These are phyloP conservation scores for Macrophya alboannulata DNA, from an alignment of 2,888 invertebrate genomes.

Conservation along the genomic window DNA sequence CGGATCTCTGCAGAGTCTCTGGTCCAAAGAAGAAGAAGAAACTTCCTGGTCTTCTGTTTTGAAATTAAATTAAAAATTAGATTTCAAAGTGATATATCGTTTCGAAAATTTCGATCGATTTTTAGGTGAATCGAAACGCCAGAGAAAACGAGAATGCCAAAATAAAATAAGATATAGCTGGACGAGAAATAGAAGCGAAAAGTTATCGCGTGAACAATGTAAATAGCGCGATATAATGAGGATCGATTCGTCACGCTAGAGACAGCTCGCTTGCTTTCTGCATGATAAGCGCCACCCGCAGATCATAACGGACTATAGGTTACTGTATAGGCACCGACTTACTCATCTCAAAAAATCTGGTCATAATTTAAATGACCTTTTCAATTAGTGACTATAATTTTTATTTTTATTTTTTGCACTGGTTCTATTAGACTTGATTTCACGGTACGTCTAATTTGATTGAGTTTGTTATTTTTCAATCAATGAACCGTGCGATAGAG, in stretches of 20 bases:
- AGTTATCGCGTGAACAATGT: constrained; percentile 39
- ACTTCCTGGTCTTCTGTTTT: background rate
- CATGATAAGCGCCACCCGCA: constrained; percentile 30
- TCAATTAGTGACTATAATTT: background rate
- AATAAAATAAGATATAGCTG: background rate
- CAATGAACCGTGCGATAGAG: background rate
- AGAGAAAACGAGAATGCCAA: background rate
- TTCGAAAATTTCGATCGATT: background rate
- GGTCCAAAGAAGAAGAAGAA: background rate
- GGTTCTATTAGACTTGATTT: constrained; percentile 6
- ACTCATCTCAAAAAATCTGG: constrained; percentile 1
- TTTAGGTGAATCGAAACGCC: background rate
- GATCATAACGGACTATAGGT: background rate
- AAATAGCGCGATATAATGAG: constrained; percentile 40
- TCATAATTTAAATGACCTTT: background rate
- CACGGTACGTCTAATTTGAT: constrained; percentile 17
- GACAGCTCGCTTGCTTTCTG: constrained; percentile 22
- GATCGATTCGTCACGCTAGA: constrained; percentile 32
- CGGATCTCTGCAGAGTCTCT: background rate
- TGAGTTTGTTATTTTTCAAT: constrained; percentile 16
- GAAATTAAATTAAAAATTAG: background rate
- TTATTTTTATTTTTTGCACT: too few species aligned
- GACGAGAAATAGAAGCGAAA: constrained; percentile 15
- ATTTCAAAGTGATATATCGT: background rate
- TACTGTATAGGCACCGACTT: background rate